Conservation (phyloP, 2,797 vertebrate species). For the Tauraco hartlaubi region DNA sequence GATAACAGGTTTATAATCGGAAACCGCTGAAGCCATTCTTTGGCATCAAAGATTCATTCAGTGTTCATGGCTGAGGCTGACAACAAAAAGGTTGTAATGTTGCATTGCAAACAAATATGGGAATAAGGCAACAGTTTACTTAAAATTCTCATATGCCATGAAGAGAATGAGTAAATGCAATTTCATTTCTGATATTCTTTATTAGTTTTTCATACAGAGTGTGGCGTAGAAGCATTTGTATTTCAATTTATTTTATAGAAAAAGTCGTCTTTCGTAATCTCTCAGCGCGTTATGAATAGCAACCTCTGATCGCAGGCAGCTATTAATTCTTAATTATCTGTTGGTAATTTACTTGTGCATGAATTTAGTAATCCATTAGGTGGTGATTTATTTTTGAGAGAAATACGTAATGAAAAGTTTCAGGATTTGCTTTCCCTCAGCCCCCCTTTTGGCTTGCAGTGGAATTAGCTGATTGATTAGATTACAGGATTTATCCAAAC, state of each 20-base stretch:
- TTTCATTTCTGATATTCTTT: conserved; percentile 36
- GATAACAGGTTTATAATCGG: not conserved
- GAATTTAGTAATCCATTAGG: conserved; percentile 51
- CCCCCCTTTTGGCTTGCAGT: not conserved
- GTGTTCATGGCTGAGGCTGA: not conserved
- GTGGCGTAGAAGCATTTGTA: conserved; percentile 6
- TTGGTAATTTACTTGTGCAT: conserved; percentile 57
- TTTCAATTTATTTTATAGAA: conserved; percentile 48
- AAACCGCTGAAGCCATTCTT: not conserved
- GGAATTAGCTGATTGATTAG: conserved; percentile 72
- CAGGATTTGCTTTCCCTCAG: not conserved
- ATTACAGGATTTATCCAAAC: conserved; percentile 66
- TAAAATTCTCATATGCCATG: not conserved
- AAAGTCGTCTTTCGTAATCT: conserved; percentile 26
- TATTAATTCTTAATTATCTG: conserved; percentile 69
- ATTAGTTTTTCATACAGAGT: not conserved
- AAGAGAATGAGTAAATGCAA: not conserved
- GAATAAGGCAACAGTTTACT: not conserved
- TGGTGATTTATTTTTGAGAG: conserved; percentile 60
- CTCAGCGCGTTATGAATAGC: conserved; percentile 21
- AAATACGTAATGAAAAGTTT: conserved; percentile 57
- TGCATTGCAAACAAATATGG: not conserved
- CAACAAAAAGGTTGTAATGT: not conserved
- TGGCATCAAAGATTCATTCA: not conserved
- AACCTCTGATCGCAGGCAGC: conserved; percentile 40